Conservation (phyloP, 2,113 vertebrate species). For the Cephalopterus ornatus region DNA sequence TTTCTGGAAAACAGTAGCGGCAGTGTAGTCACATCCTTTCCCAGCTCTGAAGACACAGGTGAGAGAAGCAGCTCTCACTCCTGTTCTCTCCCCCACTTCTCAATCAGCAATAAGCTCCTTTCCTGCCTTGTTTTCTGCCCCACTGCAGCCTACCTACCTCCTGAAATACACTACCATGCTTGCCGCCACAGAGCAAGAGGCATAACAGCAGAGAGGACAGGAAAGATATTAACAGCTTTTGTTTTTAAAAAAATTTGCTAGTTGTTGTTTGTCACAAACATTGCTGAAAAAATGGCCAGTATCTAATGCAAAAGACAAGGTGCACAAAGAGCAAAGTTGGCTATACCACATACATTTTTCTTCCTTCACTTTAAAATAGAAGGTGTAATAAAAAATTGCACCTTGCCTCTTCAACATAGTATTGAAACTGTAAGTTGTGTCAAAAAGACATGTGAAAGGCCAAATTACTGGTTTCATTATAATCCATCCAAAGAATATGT, state of each 20-base stretch:
- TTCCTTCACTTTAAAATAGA: background rate
- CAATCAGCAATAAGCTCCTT: background rate
- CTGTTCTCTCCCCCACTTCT: rapidly evolving
- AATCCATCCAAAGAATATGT: background rate
- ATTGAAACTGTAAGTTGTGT: background rate
- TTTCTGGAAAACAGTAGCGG: background rate
- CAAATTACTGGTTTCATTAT: background rate
- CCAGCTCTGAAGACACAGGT: background rate
- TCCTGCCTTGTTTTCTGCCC: background rate
- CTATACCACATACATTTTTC: background rate
- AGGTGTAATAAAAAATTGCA: background rate
- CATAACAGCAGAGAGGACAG: background rate
- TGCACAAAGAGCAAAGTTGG: background rate
- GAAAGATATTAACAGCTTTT: background rate
- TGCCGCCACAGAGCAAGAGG: rapidly evolving
- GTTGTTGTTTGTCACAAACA: background rate
- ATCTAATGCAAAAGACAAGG: background rate
- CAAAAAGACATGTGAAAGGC: background rate
- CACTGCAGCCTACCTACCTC: background rate
- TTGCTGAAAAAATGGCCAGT: background rate
- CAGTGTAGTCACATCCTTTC: background rate
- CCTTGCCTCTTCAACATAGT: background rate
- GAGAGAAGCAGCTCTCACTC: background rate
- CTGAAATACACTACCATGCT: background rate
- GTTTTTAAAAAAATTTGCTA: background rate